These are phyloP conservation scores for Catalaphyllia jardinei DNA, from an alignment of 64 coral and sea anemone genomes.

Conservation along the genomic window DNA sequence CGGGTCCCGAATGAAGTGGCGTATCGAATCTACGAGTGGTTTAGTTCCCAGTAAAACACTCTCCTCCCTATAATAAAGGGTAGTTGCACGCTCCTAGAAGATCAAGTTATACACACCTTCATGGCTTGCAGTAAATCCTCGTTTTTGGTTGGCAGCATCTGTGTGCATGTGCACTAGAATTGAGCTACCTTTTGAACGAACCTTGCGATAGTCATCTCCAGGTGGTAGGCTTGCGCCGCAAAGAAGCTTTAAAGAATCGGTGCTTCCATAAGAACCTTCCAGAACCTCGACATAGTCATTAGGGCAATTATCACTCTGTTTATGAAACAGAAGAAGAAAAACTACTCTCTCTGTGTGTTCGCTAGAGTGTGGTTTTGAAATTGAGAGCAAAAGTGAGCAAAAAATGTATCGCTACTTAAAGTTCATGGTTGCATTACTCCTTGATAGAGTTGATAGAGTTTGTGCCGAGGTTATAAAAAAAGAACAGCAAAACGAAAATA, in stretches of 20 bases:
- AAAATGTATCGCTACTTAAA: too few relatives aligned
- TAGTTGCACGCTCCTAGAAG: too few relatives aligned
- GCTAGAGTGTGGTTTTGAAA: neutral
- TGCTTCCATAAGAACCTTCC: conserved; percentile 20
- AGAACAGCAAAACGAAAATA: too few relatives aligned
- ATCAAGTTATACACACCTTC: neutral
- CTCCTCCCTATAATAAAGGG: too few relatives aligned
- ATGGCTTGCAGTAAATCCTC: conserved; percentile 18
- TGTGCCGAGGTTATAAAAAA: too few relatives aligned
- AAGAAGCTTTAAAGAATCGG: neutral
- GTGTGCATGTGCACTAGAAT: conserved; percentile 30
- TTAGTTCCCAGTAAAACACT: too few relatives aligned
- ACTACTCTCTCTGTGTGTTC: neutral
- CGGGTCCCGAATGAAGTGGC: too few relatives aligned
- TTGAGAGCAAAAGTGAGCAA: too few relatives aligned
- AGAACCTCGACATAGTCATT: conserved; percentile 10
- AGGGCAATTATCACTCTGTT: conserved; percentile 9
- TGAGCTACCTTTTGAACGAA: conserved; percentile 1
- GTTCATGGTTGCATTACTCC: too few relatives aligned
- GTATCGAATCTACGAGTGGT: too few relatives aligned
- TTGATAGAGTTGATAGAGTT: too few relatives aligned
- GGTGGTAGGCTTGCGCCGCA: neutral
- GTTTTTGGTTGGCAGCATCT: neutral
- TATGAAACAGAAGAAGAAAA: neutral
- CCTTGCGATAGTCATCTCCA: neutral